A percentile compares a stretch with the other conserved stretches of the same genome.
Evolutionary conservation across 2,113 vertebrate species (phyloP).

Genomic region (Hipposideros armiger): DNA sequence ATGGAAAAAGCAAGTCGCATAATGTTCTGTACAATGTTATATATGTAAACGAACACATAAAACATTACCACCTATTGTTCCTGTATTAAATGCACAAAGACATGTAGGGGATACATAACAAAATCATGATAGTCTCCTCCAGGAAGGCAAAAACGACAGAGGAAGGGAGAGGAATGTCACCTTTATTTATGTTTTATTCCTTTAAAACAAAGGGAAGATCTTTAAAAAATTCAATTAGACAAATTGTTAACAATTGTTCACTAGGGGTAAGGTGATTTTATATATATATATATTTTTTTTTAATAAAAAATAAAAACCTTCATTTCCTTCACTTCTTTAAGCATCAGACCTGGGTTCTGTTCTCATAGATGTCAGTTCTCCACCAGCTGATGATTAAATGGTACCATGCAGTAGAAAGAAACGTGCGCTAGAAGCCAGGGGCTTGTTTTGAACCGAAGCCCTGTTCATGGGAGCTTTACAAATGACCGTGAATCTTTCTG

Average conservation of each 20-base stretch:
- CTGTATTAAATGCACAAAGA: neutral
- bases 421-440: neutral
- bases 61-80: neutral
- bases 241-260: constrained; percentile 26
- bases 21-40: neutral
- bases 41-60: neutral
- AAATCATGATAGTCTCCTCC: constrained; percentile 8
- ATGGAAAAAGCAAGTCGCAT: neutral
- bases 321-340: neutral
- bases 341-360: neutral
- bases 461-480: neutral
- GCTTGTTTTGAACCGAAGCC: neutral
- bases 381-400: neutral
- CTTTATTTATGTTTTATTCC: neutral
- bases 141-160: neutral
- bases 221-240: constrained; percentile 11
- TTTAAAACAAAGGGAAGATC: constrained; percentile 37
- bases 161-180: neutral
- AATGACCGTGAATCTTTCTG: neutral
- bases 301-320: neutral
- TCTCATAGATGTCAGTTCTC: constrained; percentile 12
- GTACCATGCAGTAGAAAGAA: neutral
- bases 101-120: neutral
- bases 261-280: neutral
- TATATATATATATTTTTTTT: neutral